phyloP scores from a whole-genome alignment of 2,113 vertebrate species.

The Boulengeromyrus knoepffleri region DNA sequence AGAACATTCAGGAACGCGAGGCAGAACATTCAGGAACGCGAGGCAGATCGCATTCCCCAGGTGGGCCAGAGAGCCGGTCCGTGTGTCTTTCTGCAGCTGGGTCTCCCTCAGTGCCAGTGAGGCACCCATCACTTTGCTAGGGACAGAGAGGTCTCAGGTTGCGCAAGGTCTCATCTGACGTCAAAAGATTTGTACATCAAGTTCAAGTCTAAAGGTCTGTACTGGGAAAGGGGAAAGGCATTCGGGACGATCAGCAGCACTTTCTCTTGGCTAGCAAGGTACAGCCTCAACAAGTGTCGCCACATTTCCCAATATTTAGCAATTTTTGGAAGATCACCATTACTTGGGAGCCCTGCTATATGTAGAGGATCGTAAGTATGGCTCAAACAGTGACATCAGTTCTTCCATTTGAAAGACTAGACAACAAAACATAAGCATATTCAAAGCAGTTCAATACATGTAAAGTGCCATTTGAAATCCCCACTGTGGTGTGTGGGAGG shows the following conservation, averaged over 20 bases:
- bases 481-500: neutral
- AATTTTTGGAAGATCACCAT: neutral
- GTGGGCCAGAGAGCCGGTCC: neutral
- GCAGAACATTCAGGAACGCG: neutral
- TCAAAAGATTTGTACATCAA: neutral
- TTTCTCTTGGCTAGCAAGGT: neutral
- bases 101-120: neutral
- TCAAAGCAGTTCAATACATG: neutral
- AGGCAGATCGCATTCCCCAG: neutral
- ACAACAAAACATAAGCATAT: neutral
- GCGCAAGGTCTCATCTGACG: neutral
- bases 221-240: neutral
- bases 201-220: slow-evolving; percentile 6
- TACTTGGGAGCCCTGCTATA: neutral
- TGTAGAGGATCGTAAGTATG: neutral
- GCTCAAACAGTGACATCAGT: neutral
- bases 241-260: neutral
- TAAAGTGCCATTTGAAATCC: neutral
- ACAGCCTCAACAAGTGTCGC: too few relatives aligned
- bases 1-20: neutral
- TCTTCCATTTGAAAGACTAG: neutral
- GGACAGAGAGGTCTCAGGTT: neutral
- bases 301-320: neutral
- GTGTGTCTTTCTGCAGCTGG: neutral
- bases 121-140: neutral